A percentile compares a stretch with the other conserved stretches of the same genome.
phyloP scores from a whole-genome alignment of 2,797 vertebrate genomes.

The Tragopan temminckii region DNA sequence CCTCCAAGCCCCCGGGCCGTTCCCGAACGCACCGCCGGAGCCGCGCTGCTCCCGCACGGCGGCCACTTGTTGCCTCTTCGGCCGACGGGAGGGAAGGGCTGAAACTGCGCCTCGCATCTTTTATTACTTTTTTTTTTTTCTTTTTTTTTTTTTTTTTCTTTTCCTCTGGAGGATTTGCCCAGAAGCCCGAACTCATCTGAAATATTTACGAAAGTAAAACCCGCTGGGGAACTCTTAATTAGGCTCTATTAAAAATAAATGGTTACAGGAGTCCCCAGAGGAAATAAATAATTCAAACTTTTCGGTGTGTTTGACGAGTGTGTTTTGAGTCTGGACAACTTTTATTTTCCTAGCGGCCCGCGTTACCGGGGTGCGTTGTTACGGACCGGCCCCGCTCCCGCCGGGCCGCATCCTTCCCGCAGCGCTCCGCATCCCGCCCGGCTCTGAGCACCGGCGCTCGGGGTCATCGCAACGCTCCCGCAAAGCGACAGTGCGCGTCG shows the following conservation, averaged over 20 bases:
- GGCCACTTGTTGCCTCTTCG: constrained; percentile 55
- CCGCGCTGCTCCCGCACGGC: neutral
- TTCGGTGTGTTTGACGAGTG: neutral
- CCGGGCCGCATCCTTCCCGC: neutral
- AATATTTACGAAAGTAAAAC: constrained; percentile 70
- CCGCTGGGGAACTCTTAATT: constrained; percentile 45
- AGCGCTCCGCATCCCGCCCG: neutral
- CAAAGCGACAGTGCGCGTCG: rapidly evolving
- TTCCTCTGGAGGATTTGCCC: neutral
- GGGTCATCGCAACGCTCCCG: no score
- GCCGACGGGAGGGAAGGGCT: neutral
- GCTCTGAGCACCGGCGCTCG: neutral
- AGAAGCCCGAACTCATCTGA: neutral
- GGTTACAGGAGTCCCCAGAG: constrained; percentile 26
- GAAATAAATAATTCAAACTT: constrained; percentile 52
- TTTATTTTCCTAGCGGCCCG: neutral
- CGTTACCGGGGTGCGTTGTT: rapidly evolving
- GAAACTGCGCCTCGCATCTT: neutral
- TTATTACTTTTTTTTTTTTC: no score
- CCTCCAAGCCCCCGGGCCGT: neutral
- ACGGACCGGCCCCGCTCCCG: neutral
- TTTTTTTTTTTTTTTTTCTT: no score
- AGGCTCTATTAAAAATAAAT: constrained; percentile 64
- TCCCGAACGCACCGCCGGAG: no score
- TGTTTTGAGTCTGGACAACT: neutral